phyloP scores from a whole-genome alignment of 2,888 invertebrate genomes.

The Chironomus riparius region DNA sequence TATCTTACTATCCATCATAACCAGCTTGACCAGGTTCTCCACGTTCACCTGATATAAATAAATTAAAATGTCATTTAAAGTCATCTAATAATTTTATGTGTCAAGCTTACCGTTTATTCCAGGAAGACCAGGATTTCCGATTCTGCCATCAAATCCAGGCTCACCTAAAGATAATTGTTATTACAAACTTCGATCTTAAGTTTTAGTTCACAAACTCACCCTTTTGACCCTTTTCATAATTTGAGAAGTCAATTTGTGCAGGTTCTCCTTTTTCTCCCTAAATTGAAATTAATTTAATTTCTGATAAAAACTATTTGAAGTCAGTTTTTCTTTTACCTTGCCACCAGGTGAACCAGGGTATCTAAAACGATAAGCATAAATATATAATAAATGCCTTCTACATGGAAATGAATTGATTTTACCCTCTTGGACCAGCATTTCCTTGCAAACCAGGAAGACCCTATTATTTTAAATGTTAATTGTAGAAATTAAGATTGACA shows the following conservation, averaged over 20 bases:
- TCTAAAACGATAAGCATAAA: not conserved
- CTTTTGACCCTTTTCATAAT: constrained; percentile 69
- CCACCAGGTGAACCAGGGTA: constrained; percentile 34
- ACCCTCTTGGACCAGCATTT: constrained; percentile 19
- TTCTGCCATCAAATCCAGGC: constrained; percentile 37
- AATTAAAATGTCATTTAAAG: not conserved
- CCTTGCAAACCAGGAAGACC: constrained; percentile 48
- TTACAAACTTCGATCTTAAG: not conserved
- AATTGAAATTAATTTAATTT: no score
- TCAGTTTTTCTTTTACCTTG: constrained; percentile 28
- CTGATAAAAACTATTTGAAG: no score
- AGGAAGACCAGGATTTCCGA: constrained; percentile 37
- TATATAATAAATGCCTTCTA: not conserved
- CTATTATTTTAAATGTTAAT: not conserved
- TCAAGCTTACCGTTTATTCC: constrained; percentile 30
- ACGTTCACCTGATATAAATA: constrained; percentile 37
- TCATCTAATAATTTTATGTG: not conserved
- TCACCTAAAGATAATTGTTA: not conserved
- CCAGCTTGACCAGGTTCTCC: constrained; percentile 66
- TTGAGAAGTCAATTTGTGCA: constrained; percentile 45
- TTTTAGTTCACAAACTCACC: constrained; percentile 34
- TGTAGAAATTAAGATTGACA: no score
- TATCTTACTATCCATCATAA: constrained; percentile 52
- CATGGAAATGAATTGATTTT: not conserved
- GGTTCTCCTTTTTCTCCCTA: constrained; percentile 72